Percentiles rank a stretch among this genome's conserved stretches.
Conservation (phyloP, 2,797 vertebrate genomes). For the Accipiter superciliosus region DNA sequence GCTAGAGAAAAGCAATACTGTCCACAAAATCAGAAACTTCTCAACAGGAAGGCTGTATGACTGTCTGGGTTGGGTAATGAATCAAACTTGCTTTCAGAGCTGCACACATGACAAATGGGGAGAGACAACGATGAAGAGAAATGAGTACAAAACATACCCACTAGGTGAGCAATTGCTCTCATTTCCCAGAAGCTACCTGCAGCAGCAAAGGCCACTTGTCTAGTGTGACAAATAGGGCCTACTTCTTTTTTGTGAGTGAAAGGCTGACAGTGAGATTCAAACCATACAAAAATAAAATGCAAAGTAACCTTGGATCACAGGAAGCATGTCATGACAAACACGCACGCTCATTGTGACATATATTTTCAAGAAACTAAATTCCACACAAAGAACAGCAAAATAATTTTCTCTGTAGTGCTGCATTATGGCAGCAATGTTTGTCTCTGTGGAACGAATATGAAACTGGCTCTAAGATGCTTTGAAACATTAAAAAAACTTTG, state of each 20-base stretch:
- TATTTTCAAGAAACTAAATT: not conserved
- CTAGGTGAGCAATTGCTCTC: not conserved
- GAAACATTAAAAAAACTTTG: not conserved
- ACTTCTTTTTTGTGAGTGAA: not conserved
- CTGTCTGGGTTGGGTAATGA: not conserved
- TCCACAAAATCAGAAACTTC: slow-evolving; percentile 17
- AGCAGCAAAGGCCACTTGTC: not conserved
- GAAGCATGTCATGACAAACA: not conserved
- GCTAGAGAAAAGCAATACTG: not conserved
- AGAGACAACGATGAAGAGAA: slow-evolving; percentile 31
- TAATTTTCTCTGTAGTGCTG: not conserved
- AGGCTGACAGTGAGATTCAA: not conserved
- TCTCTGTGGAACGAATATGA: not conserved
- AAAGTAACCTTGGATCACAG: not conserved
- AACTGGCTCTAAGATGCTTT: not conserved
- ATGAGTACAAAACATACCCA: not conserved
- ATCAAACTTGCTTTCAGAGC: slow-evolving; percentile 22
- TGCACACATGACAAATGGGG: not conserved
- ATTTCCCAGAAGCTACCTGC: slow-evolving; percentile 33
- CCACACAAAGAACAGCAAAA: not conserved
- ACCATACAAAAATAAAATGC: not conserved
- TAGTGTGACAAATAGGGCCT: not conserved
- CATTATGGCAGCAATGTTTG: not conserved
- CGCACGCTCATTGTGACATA: not conserved
- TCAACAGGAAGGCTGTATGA: not conserved